A percentile compares a stretch with the other conserved stretches of the same genome.
Conservation (phyloP, 2,888 invertebrate genomes). For the Patella depressa region DNA sequence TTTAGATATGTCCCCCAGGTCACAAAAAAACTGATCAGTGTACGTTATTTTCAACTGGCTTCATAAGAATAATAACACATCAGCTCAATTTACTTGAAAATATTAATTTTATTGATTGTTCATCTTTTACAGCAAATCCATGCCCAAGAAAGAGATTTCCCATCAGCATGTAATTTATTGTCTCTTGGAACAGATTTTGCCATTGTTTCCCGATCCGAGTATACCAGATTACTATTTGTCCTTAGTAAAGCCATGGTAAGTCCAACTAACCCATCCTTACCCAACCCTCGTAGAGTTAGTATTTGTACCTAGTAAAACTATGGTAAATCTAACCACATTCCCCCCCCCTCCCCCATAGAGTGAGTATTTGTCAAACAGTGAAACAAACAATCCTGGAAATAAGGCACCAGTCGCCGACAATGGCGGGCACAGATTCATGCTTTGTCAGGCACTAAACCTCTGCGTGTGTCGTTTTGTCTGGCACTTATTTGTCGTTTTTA, state of each 20-base stretch:
- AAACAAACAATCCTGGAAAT: too few species aligned
- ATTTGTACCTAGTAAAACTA: conserved; percentile 94
- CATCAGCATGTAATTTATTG: conserved; percentile 88
- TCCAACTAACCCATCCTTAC: conserved; percentile 27
- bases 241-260: conserved; percentile 95
- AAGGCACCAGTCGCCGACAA: too few species aligned
- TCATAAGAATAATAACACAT: too few species aligned
- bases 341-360: neutral
- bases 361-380: conserved; percentile 78
- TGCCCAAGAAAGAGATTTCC: conserved; percentile 91
- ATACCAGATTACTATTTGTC: conserved; percentile 92
- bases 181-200: conserved; percentile 96
- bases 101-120: too few species aligned
- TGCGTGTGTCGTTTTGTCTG: too few species aligned
- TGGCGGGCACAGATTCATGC: too few species aligned
- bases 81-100: too few species aligned
- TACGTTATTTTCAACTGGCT: too few species aligned
- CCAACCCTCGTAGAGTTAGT: conserved; percentile 66
- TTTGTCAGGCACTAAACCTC: too few species aligned
- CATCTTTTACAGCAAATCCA: conserved; percentile 86
- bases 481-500: too few species aligned
- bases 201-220: conserved; percentile 91
- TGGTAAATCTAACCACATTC: conserved; percentile 80
- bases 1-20: too few species aligned
- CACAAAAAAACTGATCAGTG: too few species aligned